These are phyloP conservation scores for Nemotelus pantherinus DNA, from an alignment of 2,888 invertebrate genomes.

Conservation along the genomic window DNA sequence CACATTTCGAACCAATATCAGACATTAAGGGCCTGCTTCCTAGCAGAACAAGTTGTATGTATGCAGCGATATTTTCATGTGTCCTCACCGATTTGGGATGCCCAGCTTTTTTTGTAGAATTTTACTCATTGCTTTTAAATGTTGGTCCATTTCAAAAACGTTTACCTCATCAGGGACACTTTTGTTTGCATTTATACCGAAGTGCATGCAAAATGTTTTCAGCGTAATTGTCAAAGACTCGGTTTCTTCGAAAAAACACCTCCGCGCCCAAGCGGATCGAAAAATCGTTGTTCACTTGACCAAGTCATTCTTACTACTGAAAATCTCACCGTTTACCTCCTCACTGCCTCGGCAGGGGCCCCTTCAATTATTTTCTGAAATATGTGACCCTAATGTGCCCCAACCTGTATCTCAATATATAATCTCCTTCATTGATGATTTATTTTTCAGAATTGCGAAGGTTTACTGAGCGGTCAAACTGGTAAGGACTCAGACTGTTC, in stretches of 20 bases:
- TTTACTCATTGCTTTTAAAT: not conserved
- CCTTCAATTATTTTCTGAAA: not conserved
- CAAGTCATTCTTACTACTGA: not conserved
- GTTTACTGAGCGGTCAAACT: conserved; percentile 8
- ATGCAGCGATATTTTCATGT: not conserved
- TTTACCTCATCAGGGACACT: not conserved
- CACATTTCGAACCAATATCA: not conserved
- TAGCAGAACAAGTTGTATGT: not conserved
- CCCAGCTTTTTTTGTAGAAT: not conserved
- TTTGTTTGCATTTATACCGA: conserved; percentile 1
- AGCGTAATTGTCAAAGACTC: not conserved
- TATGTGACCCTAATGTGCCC: not conserved
- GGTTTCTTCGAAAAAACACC: not conserved
- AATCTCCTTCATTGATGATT: not conserved
- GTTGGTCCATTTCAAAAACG: not conserved
- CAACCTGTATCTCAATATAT: not conserved
- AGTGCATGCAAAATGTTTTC: not conserved
- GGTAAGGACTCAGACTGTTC: not conserved
- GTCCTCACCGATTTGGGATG: not conserved
- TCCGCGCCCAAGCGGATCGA: not conserved
- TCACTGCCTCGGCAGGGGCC: not conserved
- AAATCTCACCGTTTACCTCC: not conserved
- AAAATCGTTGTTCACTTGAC: not conserved
- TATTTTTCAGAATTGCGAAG: conserved; percentile 12
- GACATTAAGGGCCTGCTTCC: not conserved